These are phyloP conservation scores for Hydriomena furcata DNA, from an alignment of 2,888 invertebrate genomes.

Conservation along the genomic window DNA sequence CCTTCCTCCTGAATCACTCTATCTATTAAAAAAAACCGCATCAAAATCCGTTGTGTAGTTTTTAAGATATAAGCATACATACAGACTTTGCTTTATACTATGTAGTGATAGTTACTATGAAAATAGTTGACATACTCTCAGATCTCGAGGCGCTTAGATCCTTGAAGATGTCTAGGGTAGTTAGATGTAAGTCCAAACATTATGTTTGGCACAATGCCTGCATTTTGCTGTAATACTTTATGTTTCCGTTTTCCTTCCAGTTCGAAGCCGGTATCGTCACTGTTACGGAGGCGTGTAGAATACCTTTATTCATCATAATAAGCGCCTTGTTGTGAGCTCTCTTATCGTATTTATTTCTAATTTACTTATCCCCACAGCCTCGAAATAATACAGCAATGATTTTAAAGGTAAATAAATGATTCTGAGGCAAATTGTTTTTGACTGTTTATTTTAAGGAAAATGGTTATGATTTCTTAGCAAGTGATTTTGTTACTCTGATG, in stretches of 20 bases:
- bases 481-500: neutral
- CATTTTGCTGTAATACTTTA: no score
- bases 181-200: no score
- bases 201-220: no score
- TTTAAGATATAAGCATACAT: no score
- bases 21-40: no score
- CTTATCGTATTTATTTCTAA: constrained; percentile 34
- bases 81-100: no score
- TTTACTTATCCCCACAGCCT: constrained; percentile 21
- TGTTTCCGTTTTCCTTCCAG: neutral
- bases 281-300: constrained; percentile 3
- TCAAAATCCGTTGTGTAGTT: no score
- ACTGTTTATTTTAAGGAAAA: constrained; percentile 22
- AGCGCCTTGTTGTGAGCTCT: constrained; percentile 39
- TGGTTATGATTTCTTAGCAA: constrained; percentile 9
- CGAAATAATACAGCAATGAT: constrained; percentile 19
- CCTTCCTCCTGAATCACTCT: no score
- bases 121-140: no score
- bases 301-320: constrained; percentile 59
- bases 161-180: no score
- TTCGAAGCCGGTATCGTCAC: neutral
- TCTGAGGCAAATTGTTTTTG: constrained; percentile 12
- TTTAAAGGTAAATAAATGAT: constrained; percentile 21
- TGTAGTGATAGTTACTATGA: no score
- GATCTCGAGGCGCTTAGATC: no score